A percentile compares a stretch with the other conserved stretches of the same genome.
These are phyloP conservation scores for Stichodactyla helianthus DNA, from an alignment of 64 coral and sea anemone species.

Conservation along the genomic window DNA sequence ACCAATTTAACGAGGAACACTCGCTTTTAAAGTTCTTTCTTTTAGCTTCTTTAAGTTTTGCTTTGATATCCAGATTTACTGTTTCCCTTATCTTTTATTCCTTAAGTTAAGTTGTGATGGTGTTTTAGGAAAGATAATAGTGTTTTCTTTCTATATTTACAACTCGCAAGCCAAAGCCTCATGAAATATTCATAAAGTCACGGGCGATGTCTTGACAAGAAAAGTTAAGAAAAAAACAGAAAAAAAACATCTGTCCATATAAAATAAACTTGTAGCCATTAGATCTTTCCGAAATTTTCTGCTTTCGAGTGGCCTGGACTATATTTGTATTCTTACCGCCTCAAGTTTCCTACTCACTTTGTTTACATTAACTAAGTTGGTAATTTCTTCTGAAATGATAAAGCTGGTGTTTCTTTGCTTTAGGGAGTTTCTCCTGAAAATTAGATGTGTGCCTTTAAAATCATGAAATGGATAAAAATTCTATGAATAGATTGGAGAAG, in stretches of 20 bases:
- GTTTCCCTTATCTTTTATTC: neutral
- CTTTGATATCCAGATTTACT: neutral
- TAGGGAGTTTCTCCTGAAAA: neutral
- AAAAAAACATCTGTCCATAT: neutral
- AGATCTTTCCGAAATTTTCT: constrained; percentile 3
- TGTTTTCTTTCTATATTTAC: neutral
- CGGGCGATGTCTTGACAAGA: neutral
- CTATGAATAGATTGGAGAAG: neutral
- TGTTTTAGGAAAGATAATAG: constrained; percentile 8
- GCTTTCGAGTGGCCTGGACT: neutral
- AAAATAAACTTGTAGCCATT: neutral
- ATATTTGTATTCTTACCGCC: neutral
- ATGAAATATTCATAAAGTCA: neutral
- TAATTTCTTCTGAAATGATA: neutral
- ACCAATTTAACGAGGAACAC: neutral
- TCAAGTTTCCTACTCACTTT: neutral
- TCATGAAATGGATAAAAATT: neutral
- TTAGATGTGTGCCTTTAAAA: neutral
- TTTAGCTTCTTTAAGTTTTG: neutral
- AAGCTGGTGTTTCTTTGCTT: neutral
- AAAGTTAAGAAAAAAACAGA: neutral
- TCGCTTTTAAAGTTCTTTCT: neutral
- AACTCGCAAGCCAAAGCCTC: neutral
- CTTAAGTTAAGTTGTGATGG: neutral
- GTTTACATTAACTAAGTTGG: constrained; percentile 13